Percentiles rank a stretch among this genome's conserved stretches.
phyloP scores from a whole-genome alignment of 2,113 vertebrate species.

The Strigops habroptila region DNA sequence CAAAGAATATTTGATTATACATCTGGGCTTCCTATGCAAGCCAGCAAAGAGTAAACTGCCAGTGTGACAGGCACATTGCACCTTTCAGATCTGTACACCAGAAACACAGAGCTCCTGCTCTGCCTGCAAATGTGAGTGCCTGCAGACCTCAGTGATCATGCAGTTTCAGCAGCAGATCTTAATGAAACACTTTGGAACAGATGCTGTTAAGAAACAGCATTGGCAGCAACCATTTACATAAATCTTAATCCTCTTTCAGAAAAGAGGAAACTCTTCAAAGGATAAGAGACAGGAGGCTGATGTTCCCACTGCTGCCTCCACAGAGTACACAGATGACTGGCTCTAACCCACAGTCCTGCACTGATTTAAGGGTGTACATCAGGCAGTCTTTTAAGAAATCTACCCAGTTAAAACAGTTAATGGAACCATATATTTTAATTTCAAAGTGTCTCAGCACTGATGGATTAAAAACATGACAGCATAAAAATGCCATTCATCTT shows the following conservation, averaged over 20 bases:
- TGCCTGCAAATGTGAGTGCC: neutral
- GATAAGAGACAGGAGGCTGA: neutral
- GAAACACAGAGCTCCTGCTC: neutral
- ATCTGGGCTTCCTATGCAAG: neutral
- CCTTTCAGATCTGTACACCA: neutral
- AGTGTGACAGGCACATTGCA: neutral
- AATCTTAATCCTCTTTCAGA: neutral
- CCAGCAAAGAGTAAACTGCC: neutral
- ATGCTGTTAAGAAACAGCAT: neutral
- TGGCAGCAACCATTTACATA: neutral
- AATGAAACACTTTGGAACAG: neutral
- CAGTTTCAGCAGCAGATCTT: neutral
- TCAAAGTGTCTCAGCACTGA: neutral
- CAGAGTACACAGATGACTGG: neutral
- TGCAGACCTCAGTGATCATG: rapidly evolving
- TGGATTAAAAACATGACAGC: neutral
- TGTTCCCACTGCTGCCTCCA: rapidly evolving
- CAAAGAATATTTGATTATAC: neutral
- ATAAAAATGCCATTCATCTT: neutral
- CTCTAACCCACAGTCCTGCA: neutral
- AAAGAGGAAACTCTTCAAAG: neutral
- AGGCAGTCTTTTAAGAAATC: neutral
- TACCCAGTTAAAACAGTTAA: neutral
- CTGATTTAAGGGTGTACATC: neutral
- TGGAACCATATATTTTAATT: neutral